Base-by-base conservation (phyloP, 2,797 vertebrate species). In the Sciurus carolinensis region DNA sequence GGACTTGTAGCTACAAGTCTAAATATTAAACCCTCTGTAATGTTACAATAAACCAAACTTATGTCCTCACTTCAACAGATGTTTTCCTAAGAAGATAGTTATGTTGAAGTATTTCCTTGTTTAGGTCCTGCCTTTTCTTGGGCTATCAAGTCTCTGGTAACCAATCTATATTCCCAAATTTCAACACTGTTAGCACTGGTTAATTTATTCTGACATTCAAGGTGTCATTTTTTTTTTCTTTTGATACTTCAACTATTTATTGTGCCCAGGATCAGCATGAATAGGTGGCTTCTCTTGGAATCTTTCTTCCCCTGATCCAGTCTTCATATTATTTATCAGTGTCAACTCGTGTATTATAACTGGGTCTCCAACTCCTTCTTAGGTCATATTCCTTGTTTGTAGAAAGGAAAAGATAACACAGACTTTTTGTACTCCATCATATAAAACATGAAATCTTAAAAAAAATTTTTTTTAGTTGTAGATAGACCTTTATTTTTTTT, bases 151-250 rank as follows among this genome's bases (percentile, higher is more conserved):
- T 86, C 9, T 87, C 30, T 10, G 59, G 15, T 67, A 75, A 47
- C 59, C 47, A 76, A 22, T 77, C 52, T 89, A 24, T 18, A 77
- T 0, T 84, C n/a, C 7, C 72, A 71, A 39, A 47, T 66, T 77
- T 84, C 54, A 69, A 30, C 52, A 36, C 72, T 72, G 36, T 89
- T 64, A 71, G 33, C 72, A 79, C 17, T 28, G 26, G 71, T 33
- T 79, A 42, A 62, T 95, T 92, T 76, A 88, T 87, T 95, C 50
- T 92, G 59, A 86, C 22, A 54, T 87, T 91, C 79, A 86, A 52
- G 42, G 7, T 79, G 44, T 26, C 30, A 64, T 26, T 30, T 10
- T 18, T 81, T 52, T 24, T 62, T 24, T 62, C 24, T 83, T 64
- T 95, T 89, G 42, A 88, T n/a, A 72, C 4, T 71, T 75, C 71